Base-by-base conservation (phyloP, 2,888 invertebrate genomes). In the Heteromyza rotundicornis region DNA sequence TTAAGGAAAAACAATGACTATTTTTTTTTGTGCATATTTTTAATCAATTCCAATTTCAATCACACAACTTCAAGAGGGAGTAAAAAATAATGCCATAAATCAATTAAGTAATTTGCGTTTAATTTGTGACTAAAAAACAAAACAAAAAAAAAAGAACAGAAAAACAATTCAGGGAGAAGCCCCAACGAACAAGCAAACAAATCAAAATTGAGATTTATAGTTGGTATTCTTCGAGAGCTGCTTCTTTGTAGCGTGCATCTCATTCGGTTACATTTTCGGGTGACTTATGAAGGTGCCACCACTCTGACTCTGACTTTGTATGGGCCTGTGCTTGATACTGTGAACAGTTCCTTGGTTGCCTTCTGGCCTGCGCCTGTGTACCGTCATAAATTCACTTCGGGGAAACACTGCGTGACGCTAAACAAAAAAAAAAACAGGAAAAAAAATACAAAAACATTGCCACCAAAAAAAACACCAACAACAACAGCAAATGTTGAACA, bases 31-130 rank as follows among this genome's bases (percentile, higher is more conserved):
- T n/a, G n/a, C n/a, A n/a, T n/a, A n/a, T n/a, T n/a, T n/a, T n/a
- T n/a, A n/a, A n/a, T n/a, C n/a, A n/a, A n/a, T n/a, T n/a, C n/a
- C 27, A 27, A 47, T 47, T 19, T 20, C 17, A 17, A 47, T 10
- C 40, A n/a, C n/a, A 47, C 12, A 40, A 40, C 5, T 14, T 14
- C 40, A 40, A 40, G 7, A 47, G 19, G 47, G 3, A 5, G 17
- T 47, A 7, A 19, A 19, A 17, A 40, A 40, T 8, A 47, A 47
- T 17, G 20, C 47, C 17, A 47, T 47, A 47, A 47, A 47, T 47
- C 47, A 47, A 47, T 47, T 47, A 47, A 47, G 19, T 47, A 47
- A 47, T 47, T 47, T 47, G 20, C 47, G 19, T 19, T 47, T 3
- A 47, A 47, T 47, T 47, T 47, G 20, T 47, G 47, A 20, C 7